Conservation (phyloP, 2,113 vertebrate genomes). For the Agelaius tricolor region DNA sequence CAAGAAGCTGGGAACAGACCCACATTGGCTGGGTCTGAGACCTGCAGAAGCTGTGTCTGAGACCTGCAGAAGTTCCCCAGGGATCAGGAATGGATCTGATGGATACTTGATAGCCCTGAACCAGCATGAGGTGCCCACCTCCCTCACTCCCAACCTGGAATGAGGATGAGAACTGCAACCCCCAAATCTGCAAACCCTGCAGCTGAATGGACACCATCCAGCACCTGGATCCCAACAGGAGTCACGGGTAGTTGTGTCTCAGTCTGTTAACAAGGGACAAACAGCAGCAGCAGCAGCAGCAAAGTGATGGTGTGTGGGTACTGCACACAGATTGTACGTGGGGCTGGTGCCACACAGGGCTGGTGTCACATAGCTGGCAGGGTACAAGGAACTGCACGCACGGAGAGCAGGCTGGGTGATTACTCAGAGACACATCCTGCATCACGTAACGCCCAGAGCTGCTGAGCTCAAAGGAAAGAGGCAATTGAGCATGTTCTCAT, state of each 20-base stretch:
- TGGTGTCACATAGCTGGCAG: neutral
- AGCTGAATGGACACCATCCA: neutral
- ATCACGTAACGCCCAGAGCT: neutral
- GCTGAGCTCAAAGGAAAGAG: neutral
- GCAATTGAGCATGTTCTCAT: neutral
- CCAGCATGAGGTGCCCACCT: fast-evolving
- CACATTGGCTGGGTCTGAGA: neutral
- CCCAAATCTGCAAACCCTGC: neutral
- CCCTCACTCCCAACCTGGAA: neutral
- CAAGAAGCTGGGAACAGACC: neutral
- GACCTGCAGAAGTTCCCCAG: neutral
- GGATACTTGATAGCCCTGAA: neutral
- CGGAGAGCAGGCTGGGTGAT: neutral
- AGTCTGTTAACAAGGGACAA: neutral
- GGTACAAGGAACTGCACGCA: fast-evolving
- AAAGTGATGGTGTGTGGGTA: fast-evolving
- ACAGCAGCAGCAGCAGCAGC: neutral
- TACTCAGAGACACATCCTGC: neutral
- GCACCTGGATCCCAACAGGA: neutral
- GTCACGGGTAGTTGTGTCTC: neutral
- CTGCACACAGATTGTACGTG: neutral
- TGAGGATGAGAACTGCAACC: neutral
- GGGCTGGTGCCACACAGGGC: neutral
- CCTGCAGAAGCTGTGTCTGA: neutral
- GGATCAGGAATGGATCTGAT: neutral